These are phyloP conservation scores for Harpegnathos saltator DNA, from an alignment of 1,140 invertebrate genomes.

Conservation along the genomic window DNA sequence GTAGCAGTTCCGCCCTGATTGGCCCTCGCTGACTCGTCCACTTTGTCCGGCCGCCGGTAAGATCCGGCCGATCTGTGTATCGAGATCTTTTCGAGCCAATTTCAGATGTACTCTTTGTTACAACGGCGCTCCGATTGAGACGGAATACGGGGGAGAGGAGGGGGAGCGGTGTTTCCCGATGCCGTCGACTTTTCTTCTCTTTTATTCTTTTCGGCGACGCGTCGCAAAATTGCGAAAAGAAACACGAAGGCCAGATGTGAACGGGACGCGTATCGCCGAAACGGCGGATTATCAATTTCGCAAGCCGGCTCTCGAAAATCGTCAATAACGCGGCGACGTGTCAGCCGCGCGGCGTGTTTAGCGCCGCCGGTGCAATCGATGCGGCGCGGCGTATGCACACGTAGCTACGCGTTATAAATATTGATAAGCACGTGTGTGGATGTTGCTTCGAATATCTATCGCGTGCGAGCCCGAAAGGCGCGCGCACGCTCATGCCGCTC, in stretches of 20 bases:
- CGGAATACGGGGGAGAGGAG: no score
- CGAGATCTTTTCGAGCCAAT: conserved; percentile 11
- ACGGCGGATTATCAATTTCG: no score
- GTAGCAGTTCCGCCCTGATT: conserved; percentile 5
- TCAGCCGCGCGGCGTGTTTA: conserved; percentile 16
- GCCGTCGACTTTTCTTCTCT: no score
- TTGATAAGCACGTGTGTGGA: conserved; percentile 66
- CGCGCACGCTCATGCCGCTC: conserved; percentile 19
- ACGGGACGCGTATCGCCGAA: no score
- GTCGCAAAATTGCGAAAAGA: no score
- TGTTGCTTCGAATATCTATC: conserved; percentile 62
- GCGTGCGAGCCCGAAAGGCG: conserved; percentile 23
- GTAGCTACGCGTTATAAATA: conserved; percentile 65
- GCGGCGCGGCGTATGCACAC: conserved; percentile 15
- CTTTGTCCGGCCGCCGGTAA: background rate
- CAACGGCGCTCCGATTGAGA: background rate
- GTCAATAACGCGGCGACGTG: background rate
- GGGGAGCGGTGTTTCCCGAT: background rate
- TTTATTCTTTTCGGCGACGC: no score
- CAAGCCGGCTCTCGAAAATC: conserved; percentile 43
- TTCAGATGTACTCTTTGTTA: background rate
- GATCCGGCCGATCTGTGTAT: background rate
- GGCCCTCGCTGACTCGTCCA: background rate
- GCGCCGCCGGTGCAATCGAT: conserved; percentile 33
- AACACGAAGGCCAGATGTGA: no score